A percentile compares a stretch with the other conserved stretches of the same genome.
Evolutionary conservation across 2,888 invertebrate genomes (phyloP).

Genomic region (Acleris emargana): DNA sequence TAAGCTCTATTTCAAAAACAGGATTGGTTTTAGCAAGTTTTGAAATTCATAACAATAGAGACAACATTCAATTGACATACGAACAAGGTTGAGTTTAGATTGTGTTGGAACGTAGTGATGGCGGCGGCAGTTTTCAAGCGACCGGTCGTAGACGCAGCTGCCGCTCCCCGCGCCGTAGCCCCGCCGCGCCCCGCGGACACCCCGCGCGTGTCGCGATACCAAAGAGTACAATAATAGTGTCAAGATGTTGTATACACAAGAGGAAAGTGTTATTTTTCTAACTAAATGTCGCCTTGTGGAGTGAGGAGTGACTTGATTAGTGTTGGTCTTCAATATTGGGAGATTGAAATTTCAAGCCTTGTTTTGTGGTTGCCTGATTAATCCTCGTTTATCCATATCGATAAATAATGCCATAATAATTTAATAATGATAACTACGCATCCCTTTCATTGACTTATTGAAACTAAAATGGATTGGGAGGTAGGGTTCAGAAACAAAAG

Average conservation of each 20-base stretch:
- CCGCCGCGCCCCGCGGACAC: constrained; percentile 50
- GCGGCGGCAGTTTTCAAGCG: constrained; percentile 73
- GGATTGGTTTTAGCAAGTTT: constrained; percentile 9
- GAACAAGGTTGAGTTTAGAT: constrained; percentile 43
- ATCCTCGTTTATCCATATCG: too few relatives aligned
- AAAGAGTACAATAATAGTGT: constrained; percentile 49
- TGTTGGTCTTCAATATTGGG: too few relatives aligned
- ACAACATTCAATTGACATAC: rapidly evolving
- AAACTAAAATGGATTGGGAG: too few relatives aligned
- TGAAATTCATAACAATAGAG: background rate
- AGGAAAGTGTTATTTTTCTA: too few relatives aligned
- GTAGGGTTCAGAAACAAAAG: too few relatives aligned
- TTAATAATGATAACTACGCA: too few relatives aligned
- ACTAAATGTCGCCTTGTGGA: too few relatives aligned
- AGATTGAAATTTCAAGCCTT: too few relatives aligned
- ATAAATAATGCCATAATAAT: too few relatives aligned
- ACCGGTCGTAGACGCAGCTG: constrained; percentile 77
- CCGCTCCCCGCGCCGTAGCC: constrained; percentile 55
- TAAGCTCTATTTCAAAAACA: constrained; percentile 14
- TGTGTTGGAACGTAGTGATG: constrained; percentile 54
- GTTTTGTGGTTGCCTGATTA: too few relatives aligned
- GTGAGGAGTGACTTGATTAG: too few relatives aligned
- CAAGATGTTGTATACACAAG: background rate
- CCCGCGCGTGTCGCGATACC: constrained; percentile 76
- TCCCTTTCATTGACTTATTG: too few relatives aligned